Evolutionary conservation across 2,888 invertebrate species (phyloP), one percentile per base, ranked within the genome.

Genomic region (Athrips mouffetella): DNA sequence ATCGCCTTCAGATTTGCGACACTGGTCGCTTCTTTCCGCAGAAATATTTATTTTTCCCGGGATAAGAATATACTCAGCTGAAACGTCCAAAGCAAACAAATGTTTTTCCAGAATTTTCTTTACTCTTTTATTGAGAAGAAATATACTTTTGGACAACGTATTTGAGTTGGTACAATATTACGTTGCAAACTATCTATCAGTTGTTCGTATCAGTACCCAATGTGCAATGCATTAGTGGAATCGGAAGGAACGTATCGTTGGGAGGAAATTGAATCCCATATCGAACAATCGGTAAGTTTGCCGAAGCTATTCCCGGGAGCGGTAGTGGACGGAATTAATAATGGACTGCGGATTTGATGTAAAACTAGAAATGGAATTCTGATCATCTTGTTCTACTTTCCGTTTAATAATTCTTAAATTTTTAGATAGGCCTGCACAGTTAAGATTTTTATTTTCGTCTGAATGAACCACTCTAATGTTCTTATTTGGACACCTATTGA

Each of bases 251-350:
- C 57, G 52, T 62, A 63, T 56, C 55, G 56, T 52, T 50, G 53
- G 56, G 56, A 67, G 72, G 67, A 75, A 72, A 73, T 72, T 70
- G 63, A 70, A 72, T 68, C 52, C 57, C 55, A 65, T 67, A 60
- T 62, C 60, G 55, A 53, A 57, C 62, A 62, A 63, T 59, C 57
- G 58, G 62, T 65, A 62, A 49, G 58, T 61, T 60, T 60, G 63
- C 57, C 57, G 59, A 57, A 59, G 53, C 47, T 21, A 40, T 50
- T 44, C 23, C 37, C 44, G 29, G 30, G 48, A 42, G 33, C 15
- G 15, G n/a, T n/a, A 25, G 49, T 15, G 41, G 29, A 31, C 21
- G 33, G 46, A 46, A 46, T 50, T 31, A 27, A 45, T 49, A 45
- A 31, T 31, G 31, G 30, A 46, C 41, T 41, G 6, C 29, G 42